A percentile compares a stretch with the other conserved stretches of the same genome.
Conservation (phyloP, 2,888 invertebrate species). For the Leptinotarsa juncta region DNA sequence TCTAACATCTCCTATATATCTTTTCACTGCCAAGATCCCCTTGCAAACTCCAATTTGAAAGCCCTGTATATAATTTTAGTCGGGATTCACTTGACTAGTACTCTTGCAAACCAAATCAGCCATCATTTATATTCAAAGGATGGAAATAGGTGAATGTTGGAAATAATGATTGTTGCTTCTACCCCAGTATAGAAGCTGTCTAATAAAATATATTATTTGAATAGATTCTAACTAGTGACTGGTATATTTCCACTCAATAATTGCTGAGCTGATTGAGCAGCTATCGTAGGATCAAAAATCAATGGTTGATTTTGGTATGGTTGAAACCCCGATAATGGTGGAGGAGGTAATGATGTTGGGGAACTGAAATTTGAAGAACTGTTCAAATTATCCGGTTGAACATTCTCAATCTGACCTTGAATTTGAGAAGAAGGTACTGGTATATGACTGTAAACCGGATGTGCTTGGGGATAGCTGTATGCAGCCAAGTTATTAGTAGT, state of each 20-base stretch:
- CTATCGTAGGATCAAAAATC: slow-evolving; percentile 64
- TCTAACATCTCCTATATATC: no score
- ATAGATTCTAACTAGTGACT: slow-evolving; percentile 30
- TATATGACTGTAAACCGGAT: slow-evolving; percentile 12
- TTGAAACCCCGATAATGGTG: slow-evolving; percentile 43
- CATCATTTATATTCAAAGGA: no score
- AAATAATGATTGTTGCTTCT: neutral
- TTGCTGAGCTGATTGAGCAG: slow-evolving; percentile 64
- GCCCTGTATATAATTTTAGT: no score
- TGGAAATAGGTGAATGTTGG: no score
- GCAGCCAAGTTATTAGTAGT: slow-evolving; percentile 39
- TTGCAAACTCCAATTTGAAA: no score
- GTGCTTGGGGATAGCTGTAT: slow-evolving; percentile 43
- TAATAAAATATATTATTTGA: neutral
- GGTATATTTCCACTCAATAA: slow-evolving; percentile 57
- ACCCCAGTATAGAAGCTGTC: neutral
- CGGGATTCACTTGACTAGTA: no score
- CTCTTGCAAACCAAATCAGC: no score
- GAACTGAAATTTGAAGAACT: slow-evolving; percentile 24
- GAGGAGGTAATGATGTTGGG: slow-evolving; percentile 32
- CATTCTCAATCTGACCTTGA: slow-evolving; percentile 26
- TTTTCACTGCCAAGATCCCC: no score
- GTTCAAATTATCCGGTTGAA: neutral
- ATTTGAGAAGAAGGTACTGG: slow-evolving; percentile 11
- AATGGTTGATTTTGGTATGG: slow-evolving; percentile 49